A percentile compares a stretch with the other conserved stretches of the same genome.
These are phyloP conservation scores for Arrhamphus sclerolepis DNA, from an alignment of 2,797 vertebrate genomes.

Conservation along the genomic window DNA sequence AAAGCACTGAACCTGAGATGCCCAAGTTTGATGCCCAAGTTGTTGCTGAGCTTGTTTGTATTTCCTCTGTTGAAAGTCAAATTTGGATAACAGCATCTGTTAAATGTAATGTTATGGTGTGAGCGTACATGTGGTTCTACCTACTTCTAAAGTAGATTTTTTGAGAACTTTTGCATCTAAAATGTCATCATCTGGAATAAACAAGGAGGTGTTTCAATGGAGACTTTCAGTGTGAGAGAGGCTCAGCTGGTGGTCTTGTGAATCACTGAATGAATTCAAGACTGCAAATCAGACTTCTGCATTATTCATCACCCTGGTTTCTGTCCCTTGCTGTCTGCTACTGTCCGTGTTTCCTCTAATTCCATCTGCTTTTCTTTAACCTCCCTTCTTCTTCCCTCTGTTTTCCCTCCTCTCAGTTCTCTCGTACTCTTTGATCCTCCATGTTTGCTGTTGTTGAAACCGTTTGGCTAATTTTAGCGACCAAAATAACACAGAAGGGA, in stretches of 20 bases:
- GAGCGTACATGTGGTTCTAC: too few relatives aligned
- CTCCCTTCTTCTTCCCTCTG: not conserved
- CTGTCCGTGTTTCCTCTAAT: constrained; percentile 7
- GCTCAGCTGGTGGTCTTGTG: constrained; percentile 44
- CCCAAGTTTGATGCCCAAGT: too few relatives aligned
- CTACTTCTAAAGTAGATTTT: not conserved
- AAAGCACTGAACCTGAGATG: too few relatives aligned
- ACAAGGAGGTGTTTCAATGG: not conserved
- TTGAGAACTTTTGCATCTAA: constrained; percentile 12
- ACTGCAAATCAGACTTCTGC: constrained; percentile 48
- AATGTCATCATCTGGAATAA: constrained; percentile 12
- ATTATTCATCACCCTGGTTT: constrained; percentile 51
- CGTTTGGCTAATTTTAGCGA: constrained; percentile 38
- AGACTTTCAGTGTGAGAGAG: not conserved
- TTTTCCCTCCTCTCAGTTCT: not conserved
- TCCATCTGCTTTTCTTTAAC: not conserved
- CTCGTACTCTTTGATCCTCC: constrained; percentile 4
- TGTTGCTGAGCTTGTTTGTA: too few relatives aligned
- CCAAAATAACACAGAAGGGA: constrained; percentile 34
- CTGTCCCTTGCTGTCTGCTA: not conserved
- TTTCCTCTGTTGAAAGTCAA: too few relatives aligned
- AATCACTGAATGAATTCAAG: constrained; percentile 42
- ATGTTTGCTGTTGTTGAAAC: constrained; percentile 42
- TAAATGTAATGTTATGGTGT: too few relatives aligned
- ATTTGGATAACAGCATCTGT: too few relatives aligned